A percentile compares a stretch with the other conserved stretches of the same genome.
Evolutionary conservation across 2,113 vertebrate genomes (phyloP).

Genomic region (Atlantisia rogersi): DNA sequence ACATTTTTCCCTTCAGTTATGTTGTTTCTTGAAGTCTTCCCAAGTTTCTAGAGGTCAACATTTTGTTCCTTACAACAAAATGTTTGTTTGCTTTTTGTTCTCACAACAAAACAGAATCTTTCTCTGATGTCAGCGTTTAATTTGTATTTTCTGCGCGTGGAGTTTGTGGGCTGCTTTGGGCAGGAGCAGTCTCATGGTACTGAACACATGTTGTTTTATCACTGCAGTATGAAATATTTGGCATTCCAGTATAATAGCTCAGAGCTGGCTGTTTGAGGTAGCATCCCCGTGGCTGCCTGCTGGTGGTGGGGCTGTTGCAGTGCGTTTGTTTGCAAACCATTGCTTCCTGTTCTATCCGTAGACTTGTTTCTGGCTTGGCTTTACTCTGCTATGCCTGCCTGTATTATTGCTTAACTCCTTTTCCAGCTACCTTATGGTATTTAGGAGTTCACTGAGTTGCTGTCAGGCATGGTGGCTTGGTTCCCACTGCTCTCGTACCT

Average conservation of each 20-base stretch:
- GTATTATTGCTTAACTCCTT: neutral
- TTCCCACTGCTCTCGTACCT: neutral
- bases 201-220: slow-evolving; percentile 49
- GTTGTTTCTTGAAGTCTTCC: slow-evolving; percentile 53
- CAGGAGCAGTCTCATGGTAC: neutral
- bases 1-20: slow-evolving; percentile 30
- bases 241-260: slow-evolving; percentile 3
- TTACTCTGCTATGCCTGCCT: neutral
- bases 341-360: neutral
- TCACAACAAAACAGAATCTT: slow-evolving; percentile 7
- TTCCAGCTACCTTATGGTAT: neutral
- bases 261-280: neutral
- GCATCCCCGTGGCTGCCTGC: neutral
- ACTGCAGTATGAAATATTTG: slow-evolving; percentile 23
- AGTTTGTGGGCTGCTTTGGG: slow-evolving; percentile 34
- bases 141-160: slow-evolving; percentile 7
- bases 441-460: neutral
- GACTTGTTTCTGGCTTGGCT: neutral
- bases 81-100: slow-evolving; percentile 50
- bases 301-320: neutral
- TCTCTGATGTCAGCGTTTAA: slow-evolving; percentile 36
- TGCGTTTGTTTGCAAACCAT: neutral
- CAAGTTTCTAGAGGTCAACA: slow-evolving; percentile 50
- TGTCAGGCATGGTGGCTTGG: neutral
- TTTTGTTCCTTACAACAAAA: slow-evolving; percentile 53